Evolutionary conservation across 1,140 invertebrate species (phyloP).

Genomic region (Carcinoscorpius rotundicauda): DNA sequence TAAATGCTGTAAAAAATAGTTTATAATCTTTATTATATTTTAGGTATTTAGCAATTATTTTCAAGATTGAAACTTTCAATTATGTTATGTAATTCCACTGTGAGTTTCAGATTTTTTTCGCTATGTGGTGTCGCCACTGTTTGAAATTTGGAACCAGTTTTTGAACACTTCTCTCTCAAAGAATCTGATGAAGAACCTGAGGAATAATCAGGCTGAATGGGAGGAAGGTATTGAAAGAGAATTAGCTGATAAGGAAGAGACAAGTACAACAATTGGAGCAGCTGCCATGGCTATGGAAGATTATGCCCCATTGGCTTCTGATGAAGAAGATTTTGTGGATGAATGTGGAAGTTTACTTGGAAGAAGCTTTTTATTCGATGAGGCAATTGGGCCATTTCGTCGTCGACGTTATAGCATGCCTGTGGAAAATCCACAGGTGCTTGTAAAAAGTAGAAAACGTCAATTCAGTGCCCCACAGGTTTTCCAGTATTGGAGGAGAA

Average conservation of each 20-base stretch:
- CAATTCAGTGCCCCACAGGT: no score
- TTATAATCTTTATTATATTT: no score
- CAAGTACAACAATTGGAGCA: neutral
- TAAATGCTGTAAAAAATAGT: no score
- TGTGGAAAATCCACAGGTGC: no score
- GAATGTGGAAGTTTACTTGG: neutral
- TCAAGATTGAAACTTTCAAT: no score
- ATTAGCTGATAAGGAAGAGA: no score
- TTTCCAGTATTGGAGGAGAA: no score
- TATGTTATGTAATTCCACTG: no score
- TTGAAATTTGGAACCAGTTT: constrained; percentile 21
- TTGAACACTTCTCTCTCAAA: constrained; percentile 13
- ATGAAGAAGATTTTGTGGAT: neutral
- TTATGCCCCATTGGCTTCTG: neutral
- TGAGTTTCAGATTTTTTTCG: constrained; percentile 16
- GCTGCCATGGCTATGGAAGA: neutral
- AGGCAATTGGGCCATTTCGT: neutral
- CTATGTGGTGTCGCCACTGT: constrained; percentile 17
- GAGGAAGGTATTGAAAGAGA: neutral
- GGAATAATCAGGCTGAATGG: constrained; percentile 19
- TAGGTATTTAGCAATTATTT: no score
- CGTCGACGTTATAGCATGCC: constrained; percentile 1
- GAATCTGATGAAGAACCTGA: constrained; percentile 15
- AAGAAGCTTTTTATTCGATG: neutral
- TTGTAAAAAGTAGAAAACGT: no score